Evolutionary conservation across 2,113 vertebrate species (phyloP).

Genomic region (Gambusia affinis): DNA sequence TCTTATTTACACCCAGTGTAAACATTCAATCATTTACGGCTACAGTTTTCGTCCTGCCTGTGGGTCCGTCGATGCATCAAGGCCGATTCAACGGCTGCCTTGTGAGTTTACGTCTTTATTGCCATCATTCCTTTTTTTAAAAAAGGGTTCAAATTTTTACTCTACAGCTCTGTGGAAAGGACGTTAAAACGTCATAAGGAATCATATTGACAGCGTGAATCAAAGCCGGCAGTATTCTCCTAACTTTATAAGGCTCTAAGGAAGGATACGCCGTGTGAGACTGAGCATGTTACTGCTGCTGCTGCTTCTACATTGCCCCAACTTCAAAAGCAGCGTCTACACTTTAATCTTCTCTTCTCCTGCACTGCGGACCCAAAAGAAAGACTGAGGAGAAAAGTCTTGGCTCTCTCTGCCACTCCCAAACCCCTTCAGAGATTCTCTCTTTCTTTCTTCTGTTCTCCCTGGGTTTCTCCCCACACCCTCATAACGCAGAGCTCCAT

Average conservation of each 20-base stretch:
- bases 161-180: conserved; percentile 23
- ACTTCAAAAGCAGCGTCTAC: conserved; percentile 74
- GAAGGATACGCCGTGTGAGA: conserved; percentile 22
- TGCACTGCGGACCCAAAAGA: conserved; percentile 64
- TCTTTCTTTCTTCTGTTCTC: conserved; percentile 20
- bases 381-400: conserved; percentile 59
- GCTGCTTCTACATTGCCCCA: conserved; percentile 49
- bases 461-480: neutral
- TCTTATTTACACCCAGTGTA: conserved; percentile 61
- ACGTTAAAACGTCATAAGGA: conserved; percentile 47
- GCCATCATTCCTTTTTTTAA: conserved; percentile 47
- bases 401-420: conserved; percentile 51
- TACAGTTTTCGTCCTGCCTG: conserved; percentile 36
- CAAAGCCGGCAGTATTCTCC: conserved; percentile 68
- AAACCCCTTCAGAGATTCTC: conserved; percentile 31
- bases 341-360: conserved; percentile 77
- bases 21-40: conserved; percentile 49
- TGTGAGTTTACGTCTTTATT: conserved; percentile 40
- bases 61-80: conserved; percentile 1
- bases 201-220: conserved; percentile 64
- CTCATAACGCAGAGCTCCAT: conserved; percentile 1
- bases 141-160: conserved; percentile 8
- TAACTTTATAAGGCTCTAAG: conserved; percentile 51
- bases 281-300: conserved; percentile 20
- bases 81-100: neutral